Evolutionary conservation across 2,888 invertebrate species (phyloP), one percentile per base, ranked within the genome.

Genomic region (Machimus rusticus): DNA sequence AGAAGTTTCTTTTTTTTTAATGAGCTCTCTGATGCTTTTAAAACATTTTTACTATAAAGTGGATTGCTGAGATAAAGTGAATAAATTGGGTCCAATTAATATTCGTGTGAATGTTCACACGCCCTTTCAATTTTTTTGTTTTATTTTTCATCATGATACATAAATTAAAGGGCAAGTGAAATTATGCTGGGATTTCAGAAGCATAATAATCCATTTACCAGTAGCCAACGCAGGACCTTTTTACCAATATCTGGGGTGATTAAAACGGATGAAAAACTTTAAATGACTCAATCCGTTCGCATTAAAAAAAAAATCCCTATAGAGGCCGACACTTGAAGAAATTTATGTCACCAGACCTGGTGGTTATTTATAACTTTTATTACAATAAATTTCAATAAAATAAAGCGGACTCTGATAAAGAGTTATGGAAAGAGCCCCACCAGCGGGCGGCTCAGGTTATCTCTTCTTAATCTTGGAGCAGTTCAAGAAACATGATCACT

Each of bases 401-500:
- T 51, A 79, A 37, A 76, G 34, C 51, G 51, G 8, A 51, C 55
- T 79, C 28, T 51, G 79, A 79, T 79, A 28, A 51, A 79, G 79
- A 39, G 9, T 79, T 79, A 79, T 82, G 55, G 82, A 57, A 66
- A 66, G 39, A 57, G 37, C 39, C 31, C 39, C 82, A 66, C 34
- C 74, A 85, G 85, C 85, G 74, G 74, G 74, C 66, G 85, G 74
- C 23, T 74, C 43, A 16, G 34, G 23, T 39, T 85, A 37, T 66
- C 66, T 39, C 19, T n/a, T 43, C 74, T 37, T 74, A 74, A 74
- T 43, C 39, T 57, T 28, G 1, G 9, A 31, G 46, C 39, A 23
- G 23, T 85, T 74, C 46, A 74, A 74, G 74, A 51, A 85, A 85
- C 85, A 74, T 85, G 85, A 85, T 85, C 85, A 43, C 14, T 85